Base-by-base conservation (phyloP, 2,113 vertebrate species). In the Struthidea cinerea region DNA sequence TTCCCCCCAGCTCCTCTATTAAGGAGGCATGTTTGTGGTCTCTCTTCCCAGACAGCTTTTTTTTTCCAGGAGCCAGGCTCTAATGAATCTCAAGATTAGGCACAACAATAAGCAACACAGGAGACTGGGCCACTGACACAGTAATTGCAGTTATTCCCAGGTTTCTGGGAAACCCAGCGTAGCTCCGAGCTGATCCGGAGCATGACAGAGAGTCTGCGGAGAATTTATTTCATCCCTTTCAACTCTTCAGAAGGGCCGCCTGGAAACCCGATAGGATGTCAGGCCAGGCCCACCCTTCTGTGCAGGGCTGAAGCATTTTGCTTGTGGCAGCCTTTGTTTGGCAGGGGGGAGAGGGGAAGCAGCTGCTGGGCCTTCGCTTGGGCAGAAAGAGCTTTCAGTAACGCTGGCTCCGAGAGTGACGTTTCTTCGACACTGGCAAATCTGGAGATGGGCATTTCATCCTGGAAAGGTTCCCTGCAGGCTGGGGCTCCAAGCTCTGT, bases 241-340 rank as follows among this genome's bases (percentile, higher is more conserved):
- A 82, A 49, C 59, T 67, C 74, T 93, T 96, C 77, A 91, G 94
- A 94, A 96, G 71, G 76, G 55, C 94, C 12, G 22, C 91, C 89
- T 89, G 93, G 86, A 95, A 93, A 90, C 75, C 56, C 3, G 33
- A 82, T 94, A 94, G 84, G 77, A 92, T 60, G 69, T 71, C 80
- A 33, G 74, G 19, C 52, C 33, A 12, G 86, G 55, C 80, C 69
- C 84, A 46, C 64, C 86, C 76, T 77, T 71, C 83, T 84, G 39
- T 70, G 80, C 47, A 15, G 60, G 44, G 79, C 79, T 81, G 75
- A 17, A 55, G 68, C 52, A 39, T 59, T 94, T 73, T 88, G 63
- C 92, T 89, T 52, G 79, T 92, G 60, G 80, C 89, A 78, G 86
- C 84, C 73, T 95, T 95, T 92, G 94, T 92, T 70, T 90, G 79